Conservation (phyloP, 2,113 vertebrate species). For the Donacobius atricapilla region DNA sequence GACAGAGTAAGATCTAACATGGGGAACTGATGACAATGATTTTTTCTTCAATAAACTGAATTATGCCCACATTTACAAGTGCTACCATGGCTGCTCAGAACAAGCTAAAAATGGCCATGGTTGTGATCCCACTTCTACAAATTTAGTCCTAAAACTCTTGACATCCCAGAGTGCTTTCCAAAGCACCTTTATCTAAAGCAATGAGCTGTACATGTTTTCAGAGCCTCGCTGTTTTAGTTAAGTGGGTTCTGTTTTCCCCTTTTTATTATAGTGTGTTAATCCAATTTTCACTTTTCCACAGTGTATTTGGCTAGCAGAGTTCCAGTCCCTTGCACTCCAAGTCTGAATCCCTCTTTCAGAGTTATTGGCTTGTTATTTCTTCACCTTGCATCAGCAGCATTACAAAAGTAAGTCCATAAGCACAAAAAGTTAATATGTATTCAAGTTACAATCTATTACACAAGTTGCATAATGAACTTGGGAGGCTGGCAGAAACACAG, state of each 20-base stretch:
- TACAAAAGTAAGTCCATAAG: conserved; percentile 12
- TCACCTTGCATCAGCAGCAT: conserved; percentile 12
- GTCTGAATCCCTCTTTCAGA: not conserved
- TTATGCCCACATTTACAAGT: not conserved
- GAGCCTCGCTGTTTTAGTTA: not conserved
- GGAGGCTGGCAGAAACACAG: not conserved
- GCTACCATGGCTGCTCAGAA: not conserved
- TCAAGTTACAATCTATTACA: conserved; percentile 10
- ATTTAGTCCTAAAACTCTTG: not conserved
- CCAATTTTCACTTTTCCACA: not conserved
- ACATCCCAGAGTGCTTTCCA: not conserved
- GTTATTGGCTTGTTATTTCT: not conserved
- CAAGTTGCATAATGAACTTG: not conserved
- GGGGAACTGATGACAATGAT: not conserved
- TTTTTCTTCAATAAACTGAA: not conserved
- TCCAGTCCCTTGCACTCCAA: not conserved
- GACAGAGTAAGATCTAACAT: not conserved
- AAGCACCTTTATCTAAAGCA: not conserved
- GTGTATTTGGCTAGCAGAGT: not conserved
- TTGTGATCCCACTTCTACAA: not conserved
- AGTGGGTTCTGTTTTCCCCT: not conserved
- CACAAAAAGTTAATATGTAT: not conserved
- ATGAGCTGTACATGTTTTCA: not conserved
- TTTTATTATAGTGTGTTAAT: not conserved
- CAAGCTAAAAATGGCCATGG: not conserved